Evolutionary conservation across 2,113 vertebrate species (phyloP), one percentile per base, ranked within the genome.

Genomic region (Seriola quinqueradiata): DNA sequence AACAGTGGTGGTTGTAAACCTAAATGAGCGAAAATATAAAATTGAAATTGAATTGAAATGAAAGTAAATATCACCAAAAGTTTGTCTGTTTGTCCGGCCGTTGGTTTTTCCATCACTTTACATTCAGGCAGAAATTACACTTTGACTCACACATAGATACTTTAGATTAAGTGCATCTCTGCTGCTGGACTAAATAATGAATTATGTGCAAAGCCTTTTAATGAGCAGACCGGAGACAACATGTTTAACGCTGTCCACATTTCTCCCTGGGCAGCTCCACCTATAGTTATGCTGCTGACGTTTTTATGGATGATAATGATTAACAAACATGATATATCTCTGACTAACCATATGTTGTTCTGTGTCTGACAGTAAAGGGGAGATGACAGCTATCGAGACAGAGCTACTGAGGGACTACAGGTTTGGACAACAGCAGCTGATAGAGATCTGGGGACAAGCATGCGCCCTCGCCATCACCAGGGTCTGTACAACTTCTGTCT

Each of bases 381-480:
- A 99, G 88, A 97, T 94, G 0, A 90, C 92, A 3, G 96, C 96
- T 8, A 93, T 99, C 8, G 97, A 98, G 92, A 94, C 90, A 60
- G 97, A 99, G 92, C 95, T 99, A 12, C 89, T 97, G 65, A 96
- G 92, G 70, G 98, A 99, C 82, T 99, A 98, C 58, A 95, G 93
- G 58, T 99, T 99, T 38, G 97, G 97, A 85, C 93, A 95, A 65
- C 97, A 97, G 95, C 97, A 98, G 94, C 94, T 99, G 74, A 96
- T 97, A 34, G 98, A 99, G 93, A 96, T 99, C 64, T 97, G 96
- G 91, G 98, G 98, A 54, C 96, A 98, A 3, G 97, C 96, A 0
- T 98, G 97, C 1, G 98, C 98, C 1, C 65, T 97, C 68, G 97
- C 97, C 6, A 95, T 99, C 55, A 94, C 97, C 46, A 99, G 98